phyloP scores from a whole-genome alignment of 2,797 vertebrate genomes.

The Oryzias sinensis region DNA sequence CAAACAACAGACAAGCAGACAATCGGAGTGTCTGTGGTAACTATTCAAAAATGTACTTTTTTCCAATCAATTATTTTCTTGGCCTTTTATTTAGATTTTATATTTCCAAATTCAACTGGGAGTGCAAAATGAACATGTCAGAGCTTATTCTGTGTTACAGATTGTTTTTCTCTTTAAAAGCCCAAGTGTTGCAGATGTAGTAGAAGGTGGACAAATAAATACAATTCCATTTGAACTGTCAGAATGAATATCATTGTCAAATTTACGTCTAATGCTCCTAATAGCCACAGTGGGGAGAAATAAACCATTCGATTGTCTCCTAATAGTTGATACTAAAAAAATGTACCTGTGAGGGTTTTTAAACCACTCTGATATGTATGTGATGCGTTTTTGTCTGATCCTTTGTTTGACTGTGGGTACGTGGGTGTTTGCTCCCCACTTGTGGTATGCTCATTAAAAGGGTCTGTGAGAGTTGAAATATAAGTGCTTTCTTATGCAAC shows the following conservation, averaged over 20 bases:
- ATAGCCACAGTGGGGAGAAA: background rate
- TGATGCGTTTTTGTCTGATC: conserved; percentile 1
- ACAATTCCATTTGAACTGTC: background rate
- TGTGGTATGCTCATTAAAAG: conserved; percentile 33
- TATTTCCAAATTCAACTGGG: too few species aligned
- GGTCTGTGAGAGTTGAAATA: conserved; percentile 9
- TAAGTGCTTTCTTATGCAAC: conserved; percentile 9
- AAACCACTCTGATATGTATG: background rate
- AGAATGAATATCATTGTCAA: conserved; percentile 1
- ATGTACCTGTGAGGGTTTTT: conserved; percentile 3
- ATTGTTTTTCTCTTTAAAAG: too few species aligned
- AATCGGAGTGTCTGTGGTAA: background rate
- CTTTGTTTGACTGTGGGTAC: conserved; percentile 24
- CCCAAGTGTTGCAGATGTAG: too few species aligned
- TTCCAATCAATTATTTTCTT: too few species aligned
- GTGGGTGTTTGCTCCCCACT: conserved; percentile 8
- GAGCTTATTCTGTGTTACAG: too few species aligned
- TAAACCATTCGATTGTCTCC: background rate
- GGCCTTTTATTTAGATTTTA: too few species aligned
- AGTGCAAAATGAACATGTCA: too few species aligned
- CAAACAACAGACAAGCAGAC: conserved; percentile 8
- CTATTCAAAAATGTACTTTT: too few species aligned
- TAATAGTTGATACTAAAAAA: background rate
- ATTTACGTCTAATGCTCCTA: background rate
- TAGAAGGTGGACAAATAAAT: too few species aligned